Evolutionary conservation across 35 echinoderm and acorn worm species (phyloP).

Genomic region (Anneissia japonica): DNA sequence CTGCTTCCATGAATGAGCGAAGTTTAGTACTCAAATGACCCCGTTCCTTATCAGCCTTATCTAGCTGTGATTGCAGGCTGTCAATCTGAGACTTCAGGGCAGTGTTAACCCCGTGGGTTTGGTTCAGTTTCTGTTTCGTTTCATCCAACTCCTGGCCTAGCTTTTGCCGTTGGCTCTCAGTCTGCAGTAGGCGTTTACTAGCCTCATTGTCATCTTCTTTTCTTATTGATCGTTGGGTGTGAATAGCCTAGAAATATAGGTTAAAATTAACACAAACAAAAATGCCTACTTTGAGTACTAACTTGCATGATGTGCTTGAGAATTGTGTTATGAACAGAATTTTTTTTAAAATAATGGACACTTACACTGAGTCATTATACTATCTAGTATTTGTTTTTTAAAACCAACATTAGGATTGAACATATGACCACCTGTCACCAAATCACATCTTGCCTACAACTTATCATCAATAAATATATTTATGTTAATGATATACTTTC

Average conservation of each 20-base stretch:
- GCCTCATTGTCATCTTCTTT: constrained; percentile 70
- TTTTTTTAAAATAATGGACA: too few relatives aligned
- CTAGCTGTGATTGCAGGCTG: neutral
- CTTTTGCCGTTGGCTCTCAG: constrained; percentile 61
- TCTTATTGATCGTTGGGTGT: neutral
- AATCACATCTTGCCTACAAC: too few relatives aligned
- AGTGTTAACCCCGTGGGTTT: constrained; percentile 48
- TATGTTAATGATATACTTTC: too few relatives aligned
- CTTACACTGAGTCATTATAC: too few relatives aligned
- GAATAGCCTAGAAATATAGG: neutral
- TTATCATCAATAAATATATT: too few relatives aligned
- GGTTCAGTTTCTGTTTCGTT: constrained; percentile 55
- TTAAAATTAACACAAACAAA: too few relatives aligned
- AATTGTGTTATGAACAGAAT: too few relatives aligned
- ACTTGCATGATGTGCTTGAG: too few relatives aligned
- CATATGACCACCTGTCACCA: too few relatives aligned
- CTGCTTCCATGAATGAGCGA: neutral
- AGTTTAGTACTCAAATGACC: neutral
- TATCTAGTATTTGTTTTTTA: too few relatives aligned
- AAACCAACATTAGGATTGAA: too few relatives aligned
- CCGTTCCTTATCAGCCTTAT: neutral
- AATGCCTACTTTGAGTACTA: too few relatives aligned
- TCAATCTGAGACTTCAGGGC: constrained; percentile 52
- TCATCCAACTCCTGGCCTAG: constrained; percentile 39
- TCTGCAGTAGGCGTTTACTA: constrained; percentile 57